These are phyloP conservation scores for Sipha flava DNA, from an alignment of 1,140 invertebrate genomes.

Conservation along the genomic window DNA sequence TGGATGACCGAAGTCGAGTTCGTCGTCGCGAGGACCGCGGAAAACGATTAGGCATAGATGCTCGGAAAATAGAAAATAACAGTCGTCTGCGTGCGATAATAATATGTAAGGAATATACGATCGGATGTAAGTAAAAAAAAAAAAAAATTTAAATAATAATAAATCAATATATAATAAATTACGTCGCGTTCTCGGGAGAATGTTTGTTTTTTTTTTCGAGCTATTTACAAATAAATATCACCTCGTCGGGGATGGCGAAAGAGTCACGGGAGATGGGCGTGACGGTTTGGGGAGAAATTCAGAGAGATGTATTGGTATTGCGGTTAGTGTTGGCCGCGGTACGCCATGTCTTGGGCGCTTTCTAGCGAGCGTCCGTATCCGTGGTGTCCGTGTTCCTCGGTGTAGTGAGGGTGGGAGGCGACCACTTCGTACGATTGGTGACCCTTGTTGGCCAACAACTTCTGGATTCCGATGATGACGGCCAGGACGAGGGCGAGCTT, in stretches of 20 bases:
- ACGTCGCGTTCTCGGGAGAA: background rate
- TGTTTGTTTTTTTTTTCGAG: background rate
- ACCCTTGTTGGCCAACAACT: constrained; percentile 60
- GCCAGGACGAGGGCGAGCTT: constrained; percentile 69
- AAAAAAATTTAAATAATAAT: background rate
- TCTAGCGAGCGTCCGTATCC: constrained; percentile 51
- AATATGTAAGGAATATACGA: background rate
- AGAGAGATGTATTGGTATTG: too few relatives aligned
- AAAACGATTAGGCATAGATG: too few relatives aligned
- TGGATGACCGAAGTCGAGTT: too few relatives aligned
- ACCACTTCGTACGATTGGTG: constrained; percentile 64
- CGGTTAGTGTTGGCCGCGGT: constrained; percentile 44
- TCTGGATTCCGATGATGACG: constrained; percentile 66
- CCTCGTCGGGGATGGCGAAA: background rate
- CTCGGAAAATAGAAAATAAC: too few relatives aligned
- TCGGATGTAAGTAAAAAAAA: background rate
- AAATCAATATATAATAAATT: constrained; percentile 21
- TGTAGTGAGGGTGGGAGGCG: constrained; percentile 55
- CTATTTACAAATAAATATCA: constrained; percentile 29
- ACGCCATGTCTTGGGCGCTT: constrained; percentile 54
- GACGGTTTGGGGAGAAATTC: background rate
- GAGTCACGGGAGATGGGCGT: background rate
- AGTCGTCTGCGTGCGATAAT: too few relatives aligned
- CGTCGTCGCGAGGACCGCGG: too few relatives aligned
- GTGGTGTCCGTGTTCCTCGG: constrained; percentile 51